phyloP scores from a whole-genome alignment of 2,888 invertebrate species.

The Cosmia trapezina region DNA sequence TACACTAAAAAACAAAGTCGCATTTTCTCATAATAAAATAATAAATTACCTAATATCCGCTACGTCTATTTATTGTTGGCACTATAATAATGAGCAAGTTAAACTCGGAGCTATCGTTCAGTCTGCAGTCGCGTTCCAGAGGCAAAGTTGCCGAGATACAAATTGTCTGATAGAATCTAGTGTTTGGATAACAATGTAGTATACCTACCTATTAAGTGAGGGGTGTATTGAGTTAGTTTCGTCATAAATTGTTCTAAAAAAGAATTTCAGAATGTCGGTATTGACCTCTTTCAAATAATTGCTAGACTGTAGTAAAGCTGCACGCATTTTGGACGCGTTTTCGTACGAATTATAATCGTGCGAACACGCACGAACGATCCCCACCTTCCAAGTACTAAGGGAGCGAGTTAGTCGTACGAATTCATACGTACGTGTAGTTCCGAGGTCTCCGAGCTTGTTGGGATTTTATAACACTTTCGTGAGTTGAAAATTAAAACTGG shows the following conservation, averaged over 20 bases:
- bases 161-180: constrained; percentile 29
- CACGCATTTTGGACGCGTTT: too few species aligned
- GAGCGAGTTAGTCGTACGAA: too few species aligned
- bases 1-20: background rate
- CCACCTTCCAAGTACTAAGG: too few species aligned
- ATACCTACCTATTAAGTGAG: constrained; percentile 12
- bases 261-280: background rate
- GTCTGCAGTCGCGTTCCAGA: constrained; percentile 2
- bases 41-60: constrained; percentile 23
- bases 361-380: too few species aligned
- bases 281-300: background rate
- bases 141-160: constrained; percentile 34
- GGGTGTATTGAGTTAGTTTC: constrained; percentile 4
- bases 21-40: background rate
- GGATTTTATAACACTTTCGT: too few species aligned
- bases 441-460: too few species aligned
- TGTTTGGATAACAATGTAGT: constrained; percentile 37
- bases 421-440: too few species aligned
- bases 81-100: constrained; percentile 34
- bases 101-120: constrained; percentile 40
- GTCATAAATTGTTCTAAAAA: background rate
- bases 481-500: too few species aligned
- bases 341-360: too few species aligned
- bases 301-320: too few species aligned
- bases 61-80: constrained; percentile 9